Percentiles rank a stretch among this genome's conserved stretches.
phyloP scores from a whole-genome alignment of 2,888 invertebrate genomes.

The Plusia festucae region DNA sequence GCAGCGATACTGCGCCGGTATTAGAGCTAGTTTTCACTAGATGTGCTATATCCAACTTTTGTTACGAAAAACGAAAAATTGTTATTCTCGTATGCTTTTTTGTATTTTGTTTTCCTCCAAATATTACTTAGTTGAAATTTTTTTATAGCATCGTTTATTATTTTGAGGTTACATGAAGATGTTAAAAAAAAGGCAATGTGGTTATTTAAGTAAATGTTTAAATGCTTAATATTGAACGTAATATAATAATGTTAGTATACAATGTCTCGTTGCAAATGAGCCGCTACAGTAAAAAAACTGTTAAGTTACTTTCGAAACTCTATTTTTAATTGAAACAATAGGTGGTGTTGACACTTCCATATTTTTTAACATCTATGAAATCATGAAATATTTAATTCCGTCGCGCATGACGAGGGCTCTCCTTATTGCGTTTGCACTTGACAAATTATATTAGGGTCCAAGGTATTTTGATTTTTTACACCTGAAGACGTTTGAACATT shows the following conservation, averaged over 20 bases:
- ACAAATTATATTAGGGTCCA: conserved; percentile 72
- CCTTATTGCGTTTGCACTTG: conserved; percentile 78
- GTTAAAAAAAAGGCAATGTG: too few relatives aligned
- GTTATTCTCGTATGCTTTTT: neutral
- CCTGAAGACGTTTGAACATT: conserved; percentile 41
- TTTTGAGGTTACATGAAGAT: too few relatives aligned
- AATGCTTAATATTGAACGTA: too few relatives aligned
- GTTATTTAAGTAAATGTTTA: too few relatives aligned
- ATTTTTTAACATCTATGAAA: conserved; percentile 41
- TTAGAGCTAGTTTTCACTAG: conserved; percentile 47
- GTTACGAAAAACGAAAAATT: neutral
- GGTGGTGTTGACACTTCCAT: conserved; percentile 15
- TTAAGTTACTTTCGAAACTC: too few relatives aligned
- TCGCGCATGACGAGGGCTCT: conserved; percentile 70
- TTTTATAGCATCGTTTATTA: too few relatives aligned
- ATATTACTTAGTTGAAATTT: neutral
- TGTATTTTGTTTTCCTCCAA: neutral
- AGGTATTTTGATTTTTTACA: conserved; percentile 57
- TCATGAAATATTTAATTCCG: conserved; percentile 81
- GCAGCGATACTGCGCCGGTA: conserved; percentile 53
- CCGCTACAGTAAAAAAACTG: too few relatives aligned
- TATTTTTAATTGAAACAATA: neutral
- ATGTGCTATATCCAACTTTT: conserved; percentile 46
- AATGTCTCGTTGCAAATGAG: too few relatives aligned
- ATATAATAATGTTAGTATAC: too few relatives aligned